Evolutionary conservation across 2,888 invertebrate species (phyloP).

Genomic region (Drosophila phalerata): DNA sequence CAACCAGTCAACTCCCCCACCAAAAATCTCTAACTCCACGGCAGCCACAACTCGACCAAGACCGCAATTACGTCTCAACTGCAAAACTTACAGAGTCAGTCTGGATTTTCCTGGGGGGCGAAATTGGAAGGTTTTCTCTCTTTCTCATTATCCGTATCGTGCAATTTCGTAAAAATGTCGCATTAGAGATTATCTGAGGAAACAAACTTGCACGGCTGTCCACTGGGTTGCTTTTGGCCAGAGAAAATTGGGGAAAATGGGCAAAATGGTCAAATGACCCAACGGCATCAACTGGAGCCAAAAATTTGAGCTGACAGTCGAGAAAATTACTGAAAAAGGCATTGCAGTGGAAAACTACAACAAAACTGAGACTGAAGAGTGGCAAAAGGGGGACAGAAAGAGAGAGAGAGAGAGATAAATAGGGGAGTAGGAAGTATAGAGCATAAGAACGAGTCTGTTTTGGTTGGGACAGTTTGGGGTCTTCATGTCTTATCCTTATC

Average conservation of each 20-base stretch:
- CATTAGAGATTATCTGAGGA: conserved; percentile 83
- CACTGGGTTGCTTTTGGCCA: conserved; percentile 16
- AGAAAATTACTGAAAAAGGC: conserved; percentile 79
- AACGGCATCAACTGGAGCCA: conserved; percentile 73
- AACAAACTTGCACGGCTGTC: conserved; percentile 73
- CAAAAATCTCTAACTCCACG: conserved; percentile 24
- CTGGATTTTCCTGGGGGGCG: conserved; percentile 1
- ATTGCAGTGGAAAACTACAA: conserved; percentile 78
- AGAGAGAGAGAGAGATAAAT: not conserved
- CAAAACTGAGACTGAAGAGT: conserved; percentile 11
- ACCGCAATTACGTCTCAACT: conserved; percentile 69
- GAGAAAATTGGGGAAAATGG: conserved; percentile 19
- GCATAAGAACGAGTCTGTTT: conserved; percentile 10
- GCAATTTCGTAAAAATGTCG: conserved; percentile 84
- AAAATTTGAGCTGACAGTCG: conserved; percentile 78
- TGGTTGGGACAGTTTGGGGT: conserved; percentile 44
- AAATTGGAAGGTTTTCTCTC: conserved; percentile 32
- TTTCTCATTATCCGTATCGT: conserved; percentile 81
- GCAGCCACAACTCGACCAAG: conserved; percentile 40
- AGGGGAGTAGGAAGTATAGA: not conserved
- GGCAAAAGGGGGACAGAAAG: too few relatives aligned
- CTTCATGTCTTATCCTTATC: conserved; percentile 65
- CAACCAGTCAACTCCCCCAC: conserved; percentile 62
- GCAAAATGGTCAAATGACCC: conserved; percentile 61
- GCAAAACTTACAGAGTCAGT: conserved; percentile 50